A percentile compares a stretch with the other conserved stretches of the same genome.
These are phyloP conservation scores for Nowickia ferox DNA, from an alignment of 2,888 invertebrate genomes.

Conservation along the genomic window DNA sequence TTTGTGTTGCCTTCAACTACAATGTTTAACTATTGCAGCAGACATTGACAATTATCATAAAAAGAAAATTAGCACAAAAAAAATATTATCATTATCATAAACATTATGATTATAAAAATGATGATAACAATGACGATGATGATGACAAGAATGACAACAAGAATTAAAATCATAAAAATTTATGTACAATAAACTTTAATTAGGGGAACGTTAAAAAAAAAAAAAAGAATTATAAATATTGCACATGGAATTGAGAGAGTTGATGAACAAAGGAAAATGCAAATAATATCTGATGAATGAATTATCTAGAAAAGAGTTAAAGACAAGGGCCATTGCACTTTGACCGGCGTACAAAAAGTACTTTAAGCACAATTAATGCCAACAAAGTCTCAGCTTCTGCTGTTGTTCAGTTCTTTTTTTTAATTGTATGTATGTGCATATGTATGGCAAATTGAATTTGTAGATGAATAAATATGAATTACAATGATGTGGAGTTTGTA, in stretches of 20 bases:
- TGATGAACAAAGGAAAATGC: background rate
- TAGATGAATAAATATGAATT: background rate
- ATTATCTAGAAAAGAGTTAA: constrained; percentile 50
- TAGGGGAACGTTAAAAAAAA: constrained; percentile 38
- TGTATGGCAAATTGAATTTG: background rate
- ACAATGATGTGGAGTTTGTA: background rate
- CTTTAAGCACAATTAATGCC: constrained; percentile 40
- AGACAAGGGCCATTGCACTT: constrained; percentile 68
- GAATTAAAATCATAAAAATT: constrained; percentile 62
- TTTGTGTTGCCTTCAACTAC: constrained; percentile 17
- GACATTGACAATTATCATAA: constrained; percentile 66
- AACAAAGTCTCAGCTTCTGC: background rate
- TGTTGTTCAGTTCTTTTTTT: constrained; percentile 1
- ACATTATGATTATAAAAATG: constrained; percentile 39
- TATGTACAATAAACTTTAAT: constrained; percentile 65
- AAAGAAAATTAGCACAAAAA: constrained; percentile 28
- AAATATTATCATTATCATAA: constrained; percentile 26
- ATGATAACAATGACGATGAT: constrained; percentile 34
- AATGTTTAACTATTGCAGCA: constrained; percentile 59
- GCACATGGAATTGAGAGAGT: constrained; percentile 26
- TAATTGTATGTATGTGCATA: too few relatives aligned
- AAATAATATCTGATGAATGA: background rate
- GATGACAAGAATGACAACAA: constrained; percentile 56
- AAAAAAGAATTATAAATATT: background rate
- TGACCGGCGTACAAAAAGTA: constrained; percentile 58